Base-by-base conservation (phyloP, 2,113 vertebrate species). In the Formicarius rufipectus region DNA sequence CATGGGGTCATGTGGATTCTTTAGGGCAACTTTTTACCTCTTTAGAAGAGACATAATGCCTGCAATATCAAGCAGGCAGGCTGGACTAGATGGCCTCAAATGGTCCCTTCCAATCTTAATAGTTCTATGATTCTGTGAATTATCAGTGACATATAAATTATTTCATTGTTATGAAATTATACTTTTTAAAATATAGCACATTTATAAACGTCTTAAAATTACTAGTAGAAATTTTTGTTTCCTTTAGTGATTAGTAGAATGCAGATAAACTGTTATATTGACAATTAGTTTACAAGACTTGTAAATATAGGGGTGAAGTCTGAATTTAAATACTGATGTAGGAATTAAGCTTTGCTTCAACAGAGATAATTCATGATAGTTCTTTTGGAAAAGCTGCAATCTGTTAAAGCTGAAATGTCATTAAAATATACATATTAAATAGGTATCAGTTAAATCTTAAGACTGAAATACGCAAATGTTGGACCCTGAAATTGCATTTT, bases 371-470 rank as follows among this genome's bases (percentile, higher is more conserved):
- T 84, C 35, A 31, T 64, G 10, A 20, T 60, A 67, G 35, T 45
- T 84, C 72, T 85, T 82, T 40, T 89, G 74, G 66, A 95, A 91
- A 79, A 59, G 30, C n/a, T 88, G 45, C 63, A 87, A 80, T 95
- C 55, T 83, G 33, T 87, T 87, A 86, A 93, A 85, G 64, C 52
- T 83, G 52, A 95, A 95, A 74, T 96, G 5, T 50, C 64, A 83
- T 91, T 84, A 95, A 95, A 81, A 82, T 87, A 75, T 28, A 55
- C n/a, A 19, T 76, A 83, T 88, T 91, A 93, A 95, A 78, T 95
- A 96, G 90, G 52, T 81, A 81, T 95, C 89, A 84, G 88, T 47
- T 81, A 94, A 81, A 64, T 90, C 71, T 86, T 90, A 88, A 93
- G 60, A 90, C 85, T 86, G 69, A 90, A 78, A 78, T 91, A 85